Conservation (phyloP, 2,888 invertebrate genomes). For the Phengaris arion region DNA sequence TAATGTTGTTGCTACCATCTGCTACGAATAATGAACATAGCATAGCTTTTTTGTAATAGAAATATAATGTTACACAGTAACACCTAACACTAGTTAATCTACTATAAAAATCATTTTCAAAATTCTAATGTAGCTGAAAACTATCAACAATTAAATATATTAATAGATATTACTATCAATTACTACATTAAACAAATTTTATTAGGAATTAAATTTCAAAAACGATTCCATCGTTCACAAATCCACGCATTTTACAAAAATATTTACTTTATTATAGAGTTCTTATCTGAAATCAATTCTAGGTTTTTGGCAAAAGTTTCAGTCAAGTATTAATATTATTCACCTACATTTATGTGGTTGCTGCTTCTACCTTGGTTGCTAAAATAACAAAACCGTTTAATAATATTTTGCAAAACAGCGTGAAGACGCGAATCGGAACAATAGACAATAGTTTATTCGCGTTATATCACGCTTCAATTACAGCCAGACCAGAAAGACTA, state of each 20-base stretch:
- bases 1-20: background rate
- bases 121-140: too few species aligned
- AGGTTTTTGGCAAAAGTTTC: background rate
- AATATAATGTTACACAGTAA: too few species aligned
- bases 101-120: too few species aligned
- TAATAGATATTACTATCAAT: too few species aligned
- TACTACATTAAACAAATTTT: background rate
- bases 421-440: constrained; percentile 60
- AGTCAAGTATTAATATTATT: background rate
- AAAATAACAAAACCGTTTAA: constrained; percentile 3
- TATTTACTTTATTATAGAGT: too few species aligned
- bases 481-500: constrained; percentile 54
- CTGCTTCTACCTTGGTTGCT: background rate
- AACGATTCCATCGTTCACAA: background rate
- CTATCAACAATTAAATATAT: too few species aligned
- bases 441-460: constrained; percentile 57
- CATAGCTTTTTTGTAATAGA: background rate
- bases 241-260: too few species aligned
- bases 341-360: background rate
- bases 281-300: too few species aligned
- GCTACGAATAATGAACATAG: background rate
- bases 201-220: background rate
- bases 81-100: too few species aligned
- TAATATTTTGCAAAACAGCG: constrained; percentile 44
- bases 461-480: constrained; percentile 60